phyloP scores from a whole-genome alignment of 2,113 vertebrate genomes.

The Myotis davidii region DNA sequence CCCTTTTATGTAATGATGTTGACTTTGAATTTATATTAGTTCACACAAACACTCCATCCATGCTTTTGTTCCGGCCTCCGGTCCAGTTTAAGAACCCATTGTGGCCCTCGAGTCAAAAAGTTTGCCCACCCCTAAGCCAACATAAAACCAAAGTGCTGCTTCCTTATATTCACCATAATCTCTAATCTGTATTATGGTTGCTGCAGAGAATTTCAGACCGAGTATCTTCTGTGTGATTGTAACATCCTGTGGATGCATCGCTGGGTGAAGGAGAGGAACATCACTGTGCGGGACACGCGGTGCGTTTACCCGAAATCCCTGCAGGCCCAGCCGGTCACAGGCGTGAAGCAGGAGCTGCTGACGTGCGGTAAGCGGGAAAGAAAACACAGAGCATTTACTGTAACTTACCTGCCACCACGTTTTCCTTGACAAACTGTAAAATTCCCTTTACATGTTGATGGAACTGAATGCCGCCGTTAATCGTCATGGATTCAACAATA shows the following conservation, averaged over 20 bases:
- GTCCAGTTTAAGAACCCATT: no score
- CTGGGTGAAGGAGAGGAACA: conserved; percentile 92
- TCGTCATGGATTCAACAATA: neutral
- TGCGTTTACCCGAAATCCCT: conserved; percentile 95
- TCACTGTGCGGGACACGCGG: conserved; percentile 92
- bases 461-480: neutral
- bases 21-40: no score
- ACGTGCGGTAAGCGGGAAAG: conserved; percentile 92
- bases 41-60: no score
- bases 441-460: neutral
- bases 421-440: neutral
- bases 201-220: conserved; percentile 96
- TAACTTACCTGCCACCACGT: neutral
- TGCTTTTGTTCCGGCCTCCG: no score
- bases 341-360: conserved; percentile 90
- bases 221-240: conserved; percentile 96
- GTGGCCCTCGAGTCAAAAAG: no score
- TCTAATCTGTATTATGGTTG: neutral
- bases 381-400: fast-evolving
- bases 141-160: fast-evolving
- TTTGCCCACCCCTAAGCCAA: no score
- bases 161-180: neutral
- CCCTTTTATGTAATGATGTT: no score
- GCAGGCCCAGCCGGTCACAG: conserved; percentile 90
- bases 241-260: conserved; percentile 95